phyloP scores from a whole-genome alignment of 2,888 invertebrate genomes.

The Metalampra italica region DNA sequence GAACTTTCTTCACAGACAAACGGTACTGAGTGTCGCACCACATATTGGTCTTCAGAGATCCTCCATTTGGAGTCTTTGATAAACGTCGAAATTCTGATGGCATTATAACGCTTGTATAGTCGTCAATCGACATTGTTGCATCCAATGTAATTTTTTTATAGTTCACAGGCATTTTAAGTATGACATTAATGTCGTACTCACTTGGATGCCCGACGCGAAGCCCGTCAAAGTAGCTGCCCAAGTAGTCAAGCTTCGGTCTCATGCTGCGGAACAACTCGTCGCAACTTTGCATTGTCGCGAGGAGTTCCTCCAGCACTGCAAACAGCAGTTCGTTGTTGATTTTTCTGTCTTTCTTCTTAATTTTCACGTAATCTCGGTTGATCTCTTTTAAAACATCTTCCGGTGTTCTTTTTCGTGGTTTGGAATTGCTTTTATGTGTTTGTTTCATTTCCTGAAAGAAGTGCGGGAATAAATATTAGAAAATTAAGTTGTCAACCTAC shows the following conservation, averaged over 20 bases:
- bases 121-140: constrained; percentile 26
- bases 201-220: constrained; percentile 50
- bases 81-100: constrained; percentile 52
- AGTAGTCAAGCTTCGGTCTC: constrained; percentile 47
- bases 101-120: constrained; percentile 42
- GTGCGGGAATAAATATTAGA: neutral
- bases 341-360: constrained; percentile 37
- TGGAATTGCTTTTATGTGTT: constrained; percentile 6
- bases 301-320: constrained; percentile 35
- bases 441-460: constrained; percentile 3
- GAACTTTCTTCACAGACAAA: constrained; percentile 35
- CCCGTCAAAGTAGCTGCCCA: constrained; percentile 55
- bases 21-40: constrained; percentile 44
- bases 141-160: constrained; percentile 41
- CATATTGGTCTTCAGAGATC: constrained; percentile 38
- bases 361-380: constrained; percentile 36
- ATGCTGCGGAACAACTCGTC: constrained; percentile 40
- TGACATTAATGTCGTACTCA: constrained; percentile 52
- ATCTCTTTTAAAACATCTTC: constrained; percentile 42
- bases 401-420: constrained; percentile 21
- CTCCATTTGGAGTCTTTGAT: constrained; percentile 33
- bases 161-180: constrained; percentile 42
- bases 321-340: constrained; percentile 40
- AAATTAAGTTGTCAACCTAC: too few relatives aligned
- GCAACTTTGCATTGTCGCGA: constrained; percentile 36